Evolutionary conservation across 1,140 invertebrate species (phyloP), one percentile per base, ranked within the genome.

Genomic region (Meteorus sp.): DNA sequence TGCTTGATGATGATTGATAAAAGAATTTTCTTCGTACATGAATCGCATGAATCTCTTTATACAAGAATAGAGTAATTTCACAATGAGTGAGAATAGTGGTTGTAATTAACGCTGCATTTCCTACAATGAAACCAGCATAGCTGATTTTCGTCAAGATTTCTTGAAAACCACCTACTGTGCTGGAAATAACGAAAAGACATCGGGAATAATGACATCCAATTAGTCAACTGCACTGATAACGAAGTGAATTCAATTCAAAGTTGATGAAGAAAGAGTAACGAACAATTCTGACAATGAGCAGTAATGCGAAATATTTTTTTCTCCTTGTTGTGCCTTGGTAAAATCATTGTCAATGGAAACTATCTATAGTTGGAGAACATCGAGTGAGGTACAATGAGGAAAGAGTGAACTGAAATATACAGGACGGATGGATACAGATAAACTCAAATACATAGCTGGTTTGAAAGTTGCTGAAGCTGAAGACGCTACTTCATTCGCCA

Each of bases 401-500:
- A 29, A 56, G 59, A 60, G 58, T 51, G 50, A 50, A 44, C 13
- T 9, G 31, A 22, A 45, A 4, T 11, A 13, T 5, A 11, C 13
- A 9, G 33, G 11, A 33, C 29, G 23, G 19, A 55, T 33, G 39
- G 15, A n/a, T n/a, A n/a, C 19, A 35, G 59, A 13, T 39, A 57
- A 60, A 62, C 44, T 62, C 19, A 54, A 63, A 55, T 59, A 33
- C 15, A 59, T 44, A 56, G 39, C 55, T 44, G 55, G 29, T 60
- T 50, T 48, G 48, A 29, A 60, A 70, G 59, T 67, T 67, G 43
- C 63, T 64, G 62, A 66, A 70, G 62, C 63, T 60, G 64, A 67
- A 67, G 60, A 37, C 44, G 31, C 48, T 37, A 55, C 53, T 50
- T 11, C 11, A 37, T 22, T n/a, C 39, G 20, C 39, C 27, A 56